These are phyloP conservation scores for Cosmia trapezina DNA, from an alignment of 2,888 invertebrate species.

Conservation along the genomic window DNA sequence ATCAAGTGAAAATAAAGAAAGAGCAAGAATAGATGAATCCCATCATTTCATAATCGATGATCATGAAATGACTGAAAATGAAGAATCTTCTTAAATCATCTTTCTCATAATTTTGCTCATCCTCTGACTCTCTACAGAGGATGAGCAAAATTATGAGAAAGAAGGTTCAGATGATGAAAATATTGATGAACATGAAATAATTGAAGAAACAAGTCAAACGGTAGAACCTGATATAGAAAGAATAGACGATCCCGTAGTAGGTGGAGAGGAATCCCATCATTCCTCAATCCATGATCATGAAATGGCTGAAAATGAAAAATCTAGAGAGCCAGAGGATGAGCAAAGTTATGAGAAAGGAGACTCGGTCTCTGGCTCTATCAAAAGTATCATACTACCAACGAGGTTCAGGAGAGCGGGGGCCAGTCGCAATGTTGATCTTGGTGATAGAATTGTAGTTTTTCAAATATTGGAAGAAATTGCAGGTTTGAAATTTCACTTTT, in stretches of 20 bases:
- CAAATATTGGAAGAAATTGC: conserved; percentile 22
- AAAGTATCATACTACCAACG: conserved; percentile 40
- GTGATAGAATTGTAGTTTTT: conserved; percentile 28
- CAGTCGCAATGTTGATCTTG: not conserved
- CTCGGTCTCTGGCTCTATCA: conserved; percentile 24
- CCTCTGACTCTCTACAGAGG: not conserved
- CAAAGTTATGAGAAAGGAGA: no score
- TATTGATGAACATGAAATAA: not conserved
- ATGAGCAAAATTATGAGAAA: no score
- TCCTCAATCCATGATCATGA: not conserved
- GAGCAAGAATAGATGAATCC: not conserved
- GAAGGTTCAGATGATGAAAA: no score
- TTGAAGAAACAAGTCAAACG: not conserved
- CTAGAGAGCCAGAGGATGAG: not conserved
- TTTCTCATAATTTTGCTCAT: no score
- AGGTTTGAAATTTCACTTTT: conserved; percentile 28
- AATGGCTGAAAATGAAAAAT: not conserved
- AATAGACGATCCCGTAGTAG: no score
- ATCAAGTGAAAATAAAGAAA: not conserved
- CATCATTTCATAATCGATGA: no score
- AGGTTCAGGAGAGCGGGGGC: not conserved
- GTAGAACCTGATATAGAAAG: no score
- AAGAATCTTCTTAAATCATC: no score
- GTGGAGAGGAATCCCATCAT: no score
- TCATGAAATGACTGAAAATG: no score